These are phyloP conservation scores for Enteromius argenteus DNA, from an alignment of 2,797 vertebrate genomes.

Conservation along the genomic window DNA sequence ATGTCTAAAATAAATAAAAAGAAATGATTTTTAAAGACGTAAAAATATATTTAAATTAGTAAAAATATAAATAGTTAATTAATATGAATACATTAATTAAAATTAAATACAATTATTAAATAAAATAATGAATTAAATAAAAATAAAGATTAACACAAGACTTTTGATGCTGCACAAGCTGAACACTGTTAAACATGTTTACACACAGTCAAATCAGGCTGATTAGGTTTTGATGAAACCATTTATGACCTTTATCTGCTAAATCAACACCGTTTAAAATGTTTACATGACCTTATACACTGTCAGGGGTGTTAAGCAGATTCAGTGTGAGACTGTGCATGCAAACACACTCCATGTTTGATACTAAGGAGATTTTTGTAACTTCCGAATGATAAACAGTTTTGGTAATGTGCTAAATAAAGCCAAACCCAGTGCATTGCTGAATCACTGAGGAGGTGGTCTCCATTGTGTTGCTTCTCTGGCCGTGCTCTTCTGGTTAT, in stretches of 20 bases:
- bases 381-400: not conserved
- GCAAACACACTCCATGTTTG: conserved; percentile 5
- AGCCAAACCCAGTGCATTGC: not conserved
- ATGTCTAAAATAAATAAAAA: too few species aligned
- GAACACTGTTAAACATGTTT: not conserved
- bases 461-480: not conserved
- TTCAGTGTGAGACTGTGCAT: not conserved
- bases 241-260: conserved; percentile 23
- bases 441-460: not conserved
- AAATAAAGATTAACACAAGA: not conserved
- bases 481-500: conserved; percentile 6
- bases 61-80: not conserved
- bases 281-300: conserved; percentile 18
- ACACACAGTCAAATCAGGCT: not conserved
- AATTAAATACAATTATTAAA: not conserved
- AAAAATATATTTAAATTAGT: not conserved
- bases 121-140: not conserved
- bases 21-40: too few species aligned
- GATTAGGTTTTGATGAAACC: conserved; percentile 10
- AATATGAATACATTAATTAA: not conserved
- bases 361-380: not conserved
- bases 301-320: not conserved
- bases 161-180: not conserved
- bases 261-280: conserved; percentile 9
- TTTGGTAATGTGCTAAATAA: not conserved